phyloP scores from a whole-genome alignment of 64 coral and sea anemone genomes.

The Montipora sp. region DNA sequence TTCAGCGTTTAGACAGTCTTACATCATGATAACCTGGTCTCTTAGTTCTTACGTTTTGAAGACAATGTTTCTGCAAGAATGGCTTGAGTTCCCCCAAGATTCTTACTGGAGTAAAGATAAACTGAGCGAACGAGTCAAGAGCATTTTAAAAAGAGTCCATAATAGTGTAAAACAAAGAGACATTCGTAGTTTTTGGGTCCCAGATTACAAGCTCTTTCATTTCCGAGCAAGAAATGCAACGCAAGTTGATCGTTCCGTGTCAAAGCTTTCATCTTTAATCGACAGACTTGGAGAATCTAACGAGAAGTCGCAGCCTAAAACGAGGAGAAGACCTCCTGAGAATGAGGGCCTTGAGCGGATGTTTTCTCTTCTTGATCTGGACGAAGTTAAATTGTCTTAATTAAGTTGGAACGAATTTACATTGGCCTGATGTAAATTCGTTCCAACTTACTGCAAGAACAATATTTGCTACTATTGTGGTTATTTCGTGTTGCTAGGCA shows the following conservation, averaged over 20 bases:
- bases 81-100: conserved; percentile 50
- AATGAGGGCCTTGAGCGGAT: too few species aligned
- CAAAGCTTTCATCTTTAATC: not conserved
- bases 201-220: conserved; percentile 75
- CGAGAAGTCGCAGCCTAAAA: not conserved
- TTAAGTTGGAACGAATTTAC: too few species aligned
- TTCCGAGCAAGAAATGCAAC: conserved; percentile 60
- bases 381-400: too few species aligned
- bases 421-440: too few species aligned
- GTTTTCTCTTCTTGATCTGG: too few species aligned
- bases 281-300: not conserved
- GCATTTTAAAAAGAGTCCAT: conserved; percentile 49
- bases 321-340: not conserved
- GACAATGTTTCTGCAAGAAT: conserved; percentile 81
- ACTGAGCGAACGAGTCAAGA: conserved; percentile 29
- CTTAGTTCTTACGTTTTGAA: conserved; percentile 63
- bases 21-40: conserved; percentile 15
- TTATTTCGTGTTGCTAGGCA: too few species aligned
- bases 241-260: not conserved
- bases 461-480: too few species aligned
- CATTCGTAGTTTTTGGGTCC: conserved; percentile 75
- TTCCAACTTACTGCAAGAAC: too few species aligned
- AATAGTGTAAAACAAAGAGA: conserved; percentile 44
- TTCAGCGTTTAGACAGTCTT: not conserved
- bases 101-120: conserved; percentile 29